Conservation (phyloP, 2,113 vertebrate species). For the Dromiciops gliroides region DNA sequence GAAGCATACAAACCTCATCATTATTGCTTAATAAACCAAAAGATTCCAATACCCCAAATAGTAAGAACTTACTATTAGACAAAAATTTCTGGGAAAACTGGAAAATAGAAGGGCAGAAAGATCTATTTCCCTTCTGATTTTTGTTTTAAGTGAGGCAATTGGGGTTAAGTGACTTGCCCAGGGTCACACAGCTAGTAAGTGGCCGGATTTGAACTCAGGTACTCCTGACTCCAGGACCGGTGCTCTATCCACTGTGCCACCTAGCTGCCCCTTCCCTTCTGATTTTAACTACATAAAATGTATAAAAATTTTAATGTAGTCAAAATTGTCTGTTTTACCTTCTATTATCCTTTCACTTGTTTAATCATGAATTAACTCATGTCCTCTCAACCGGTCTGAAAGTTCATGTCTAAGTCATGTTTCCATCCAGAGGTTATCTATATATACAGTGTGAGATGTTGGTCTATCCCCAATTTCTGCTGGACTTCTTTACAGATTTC, state of each 20-base stretch:
- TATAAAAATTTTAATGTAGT: background rate
- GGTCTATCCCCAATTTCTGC: background rate
- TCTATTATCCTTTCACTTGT: background rate
- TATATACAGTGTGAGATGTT: background rate
- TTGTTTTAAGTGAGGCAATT: too few relatives aligned
- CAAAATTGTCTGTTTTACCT: background rate
- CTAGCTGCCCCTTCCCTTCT: too few relatives aligned
- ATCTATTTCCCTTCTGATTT: background rate
- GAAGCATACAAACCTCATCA: background rate
- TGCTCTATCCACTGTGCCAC: too few relatives aligned
- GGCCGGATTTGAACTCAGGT: too few relatives aligned
- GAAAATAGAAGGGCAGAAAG: background rate
- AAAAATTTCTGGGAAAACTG: background rate
- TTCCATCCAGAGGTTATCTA: background rate
- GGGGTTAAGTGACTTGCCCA: too few relatives aligned
- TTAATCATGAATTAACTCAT: background rate
- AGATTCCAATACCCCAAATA: background rate
- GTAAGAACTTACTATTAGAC: background rate
- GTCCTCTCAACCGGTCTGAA: background rate
- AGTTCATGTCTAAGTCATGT: background rate
- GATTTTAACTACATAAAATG: background rate
- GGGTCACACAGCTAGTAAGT: too few relatives aligned
- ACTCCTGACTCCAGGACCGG: too few relatives aligned
- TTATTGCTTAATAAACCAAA: background rate
- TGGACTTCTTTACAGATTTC: background rate